Conservation (phyloP, 2,888 invertebrate species). For the Hedya salicella region DNA sequence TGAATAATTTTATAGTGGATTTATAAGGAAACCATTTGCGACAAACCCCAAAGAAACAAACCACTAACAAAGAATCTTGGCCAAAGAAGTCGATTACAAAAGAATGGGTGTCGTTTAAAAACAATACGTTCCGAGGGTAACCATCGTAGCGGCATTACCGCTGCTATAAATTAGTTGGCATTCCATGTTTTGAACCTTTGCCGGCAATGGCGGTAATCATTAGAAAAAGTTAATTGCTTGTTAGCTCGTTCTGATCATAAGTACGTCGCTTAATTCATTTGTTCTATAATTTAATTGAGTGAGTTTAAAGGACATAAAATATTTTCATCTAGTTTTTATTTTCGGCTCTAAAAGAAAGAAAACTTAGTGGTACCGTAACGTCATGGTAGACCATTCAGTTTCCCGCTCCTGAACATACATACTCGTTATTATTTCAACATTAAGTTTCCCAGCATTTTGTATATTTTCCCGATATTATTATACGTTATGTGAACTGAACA, state of each 20-base stretch:
- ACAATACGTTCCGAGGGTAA: slow-evolving; percentile 40
- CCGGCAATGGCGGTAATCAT: slow-evolving; percentile 47
- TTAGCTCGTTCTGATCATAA: slow-evolving; percentile 46
- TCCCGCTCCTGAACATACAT: too few relatives aligned
- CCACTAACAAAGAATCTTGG: neutral
- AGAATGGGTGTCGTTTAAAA: slow-evolving; percentile 14
- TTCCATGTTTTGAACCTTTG: slow-evolving; percentile 57
- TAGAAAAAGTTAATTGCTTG: slow-evolving; percentile 54
- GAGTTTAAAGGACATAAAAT: neutral
- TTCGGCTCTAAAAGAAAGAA: too few relatives aligned
- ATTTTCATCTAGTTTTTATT: too few relatives aligned
- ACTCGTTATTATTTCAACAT: too few relatives aligned
- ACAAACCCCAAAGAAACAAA: neutral
- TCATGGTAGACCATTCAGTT: too few relatives aligned
- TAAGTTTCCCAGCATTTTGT: too few relatives aligned
- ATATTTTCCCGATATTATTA: too few relatives aligned
- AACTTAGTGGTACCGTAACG: too few relatives aligned
- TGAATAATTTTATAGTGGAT: too few relatives aligned
- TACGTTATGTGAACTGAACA: too few relatives aligned
- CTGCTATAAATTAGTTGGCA: slow-evolving; percentile 46
- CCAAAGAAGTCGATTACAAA: slow-evolving; percentile 5
- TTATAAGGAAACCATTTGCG: too few relatives aligned
- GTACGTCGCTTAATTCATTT: neutral
- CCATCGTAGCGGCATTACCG: slow-evolving; percentile 50
- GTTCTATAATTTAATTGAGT: neutral